Base-by-base conservation (phyloP, 2,888 invertebrate species). In the Campaea margaritaria region DNA sequence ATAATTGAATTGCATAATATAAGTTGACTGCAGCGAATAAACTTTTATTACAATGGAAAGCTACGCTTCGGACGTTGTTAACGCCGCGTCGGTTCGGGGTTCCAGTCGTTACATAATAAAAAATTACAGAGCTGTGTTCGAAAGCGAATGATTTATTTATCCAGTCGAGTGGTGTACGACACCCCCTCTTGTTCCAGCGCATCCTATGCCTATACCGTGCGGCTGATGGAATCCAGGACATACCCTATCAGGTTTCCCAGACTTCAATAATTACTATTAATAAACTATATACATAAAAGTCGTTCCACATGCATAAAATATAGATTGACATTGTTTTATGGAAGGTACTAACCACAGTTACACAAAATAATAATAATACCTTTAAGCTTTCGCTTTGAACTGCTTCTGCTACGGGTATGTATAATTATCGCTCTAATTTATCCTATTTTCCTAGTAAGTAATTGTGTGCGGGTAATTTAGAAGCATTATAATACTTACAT, bases 61-160 rank as follows among this genome's bases (percentile, higher is more conserved):
- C 10, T 31, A 7, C 31, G 28, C 28, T 41, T 58, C 21, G 46
- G 48, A 48, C 52, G 28, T 57, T 31, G 43, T 66, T 62, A 31
- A 31, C 31, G 31, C 31, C 16, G 47, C 53, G 44, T 42, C 57
- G 41, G 41, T 46, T 28, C 49, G 54, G 38, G 42, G 36, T 3
- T 31, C 45, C 51, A 56, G 21, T 28, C 49, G 51, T 58, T 66
- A 48, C 48, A 39, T 65, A 55, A 69, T 71, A 65, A 69, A 75
- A 31, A 70, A 69, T 61, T 70, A 69, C 41, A 73, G 44, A 62
- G 64, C 71, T 57, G 63, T 65, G 68, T 62, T 65, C 69, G 65
- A 50, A 56, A 44, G 60, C 56, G 58, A 70, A 73, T 76, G 56
- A 73, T 76, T 70, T 73, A 74, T 75, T 72, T 58, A 68, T 53